Base-by-base conservation (phyloP, 2,888 invertebrate genomes). In the Rhimphoctona megacephalus region DNA sequence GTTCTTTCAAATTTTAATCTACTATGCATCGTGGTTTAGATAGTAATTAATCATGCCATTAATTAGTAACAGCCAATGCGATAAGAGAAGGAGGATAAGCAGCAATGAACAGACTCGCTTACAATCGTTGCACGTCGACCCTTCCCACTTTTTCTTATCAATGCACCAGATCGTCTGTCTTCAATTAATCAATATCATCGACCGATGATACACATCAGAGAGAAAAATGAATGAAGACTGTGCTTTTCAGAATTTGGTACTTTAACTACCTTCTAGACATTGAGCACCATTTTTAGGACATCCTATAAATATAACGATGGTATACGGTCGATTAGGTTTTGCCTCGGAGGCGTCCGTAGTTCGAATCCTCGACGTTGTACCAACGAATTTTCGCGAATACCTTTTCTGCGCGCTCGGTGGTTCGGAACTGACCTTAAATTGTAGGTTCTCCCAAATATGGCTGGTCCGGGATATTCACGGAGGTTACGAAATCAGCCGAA, bases 401-500 rank as follows among this genome's bases (percentile, higher is more conserved):
- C 61, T 76, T 76, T 64, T 76, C 72, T 76, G 76, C 64, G 61
- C 25, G 64, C 64, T 76, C 76, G 74, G 36, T 74, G 39, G 57
- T 57, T 74, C 74, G 74, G 54, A 74, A 74, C 74, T 22, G 54
- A 46, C 76, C 76, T 61, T 39, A 54, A 76, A 76, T 76, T 64
- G 64, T 61, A 76, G 64, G 76, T 54, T 64, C 61, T 9, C 46
- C 61, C 25, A 43, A 61, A 61, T 30, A 76, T 25, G 43, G 9
- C 64, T 46, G 46, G 43, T 7, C 61, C 46, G 46, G 43, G 33
- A 36, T 36, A 11, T 39, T 64, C 36, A n/a, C 46, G 43, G 43
- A 76, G 46, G 64, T 61, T 61, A 22, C 46, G 46, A 76, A 76
- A 76, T 64, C 76, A 76, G 11, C 30, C 61, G 25, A 43, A 76